Evolutionary conservation across 2,888 invertebrate genomes (phyloP), one percentile per base, ranked within the genome.

Genomic region (Idaea straminata): DNA sequence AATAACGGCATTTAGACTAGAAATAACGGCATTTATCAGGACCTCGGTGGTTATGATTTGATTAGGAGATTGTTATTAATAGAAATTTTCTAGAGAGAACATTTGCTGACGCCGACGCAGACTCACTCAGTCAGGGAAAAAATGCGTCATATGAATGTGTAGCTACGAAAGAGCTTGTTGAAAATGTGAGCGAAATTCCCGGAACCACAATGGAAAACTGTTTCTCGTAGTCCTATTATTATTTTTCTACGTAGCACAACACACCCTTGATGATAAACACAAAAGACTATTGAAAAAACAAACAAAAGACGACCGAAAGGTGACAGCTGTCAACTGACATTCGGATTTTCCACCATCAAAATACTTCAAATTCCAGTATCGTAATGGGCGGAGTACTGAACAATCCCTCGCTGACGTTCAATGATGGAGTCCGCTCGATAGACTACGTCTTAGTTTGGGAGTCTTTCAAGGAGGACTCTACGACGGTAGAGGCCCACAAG

Each of bases 361-460:
- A 47, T 47, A 7, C 47, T 47, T 7, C 10, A 47, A 16, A 62
- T 70, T 74, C 65, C 86, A 92, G 92, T 65, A 89, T 89, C 69
- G 83, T 91, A 62, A 89, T 91, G 88, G 87, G 88, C 0, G 89
- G 89, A 15, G 78, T 90, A 1, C 68, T 83, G 15, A 89, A 87
- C 76, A 93, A 93, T 73, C 93, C 94, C 0, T 95, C 95, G 0
- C 87, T 96, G 66, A 95, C 93, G 72, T 96, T 97, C 85, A 93
- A 93, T 70, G 97, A 97, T 84, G 95, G 95, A 10, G 85, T 93
- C 6, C 94, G 96, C 35, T 95, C 96, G 4, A 95, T 97, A 74
- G 97, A 97, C 88, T 97, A 95, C 87, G 95, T 97, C 61, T 83
- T 97, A 63, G 97, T 96, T 7, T 97, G 96, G 95, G 96, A 96